These are phyloP conservation scores for Limenitis camilla DNA, from an alignment of 2,888 invertebrate genomes.

Conservation along the genomic window DNA sequence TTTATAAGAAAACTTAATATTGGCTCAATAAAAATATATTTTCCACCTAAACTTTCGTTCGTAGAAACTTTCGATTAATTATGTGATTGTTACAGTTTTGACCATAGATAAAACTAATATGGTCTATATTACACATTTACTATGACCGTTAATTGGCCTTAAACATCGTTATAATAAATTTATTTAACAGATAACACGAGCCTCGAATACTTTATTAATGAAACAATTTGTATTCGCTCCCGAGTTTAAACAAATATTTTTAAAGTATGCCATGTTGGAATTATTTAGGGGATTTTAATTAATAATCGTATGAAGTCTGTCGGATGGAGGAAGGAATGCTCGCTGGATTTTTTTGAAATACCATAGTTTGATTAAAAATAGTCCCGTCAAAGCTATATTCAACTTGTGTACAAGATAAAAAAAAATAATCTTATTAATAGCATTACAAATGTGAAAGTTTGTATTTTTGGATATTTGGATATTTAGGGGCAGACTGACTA, in stretches of 20 bases:
- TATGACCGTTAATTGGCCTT: constrained; percentile 35
- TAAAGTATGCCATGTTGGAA: constrained; percentile 36
- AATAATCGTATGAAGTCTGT: constrained; percentile 33
- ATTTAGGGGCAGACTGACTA: no score
- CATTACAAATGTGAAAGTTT: no score
- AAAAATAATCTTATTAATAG: no score
- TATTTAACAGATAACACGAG: constrained; percentile 47
- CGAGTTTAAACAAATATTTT: constrained; percentile 36
- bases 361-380: constrained; percentile 23
- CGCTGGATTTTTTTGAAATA: constrained; percentile 30
- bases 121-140: constrained; percentile 5
- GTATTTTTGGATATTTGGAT: no score
- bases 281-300: constrained; percentile 51
- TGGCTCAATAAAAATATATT: no score
- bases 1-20: no score
- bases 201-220: constrained; percentile 48
- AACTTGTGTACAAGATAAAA: background rate
- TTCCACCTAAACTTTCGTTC: no score
- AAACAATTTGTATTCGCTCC: constrained; percentile 59
- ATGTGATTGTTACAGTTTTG: no score
- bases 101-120: background rate
- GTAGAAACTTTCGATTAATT: no score
- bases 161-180: constrained; percentile 57
- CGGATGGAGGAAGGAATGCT: constrained; percentile 25
- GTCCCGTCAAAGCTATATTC: background rate